phyloP scores from a whole-genome alignment of 2,797 vertebrate genomes.

The Morelia viridis region DNA sequence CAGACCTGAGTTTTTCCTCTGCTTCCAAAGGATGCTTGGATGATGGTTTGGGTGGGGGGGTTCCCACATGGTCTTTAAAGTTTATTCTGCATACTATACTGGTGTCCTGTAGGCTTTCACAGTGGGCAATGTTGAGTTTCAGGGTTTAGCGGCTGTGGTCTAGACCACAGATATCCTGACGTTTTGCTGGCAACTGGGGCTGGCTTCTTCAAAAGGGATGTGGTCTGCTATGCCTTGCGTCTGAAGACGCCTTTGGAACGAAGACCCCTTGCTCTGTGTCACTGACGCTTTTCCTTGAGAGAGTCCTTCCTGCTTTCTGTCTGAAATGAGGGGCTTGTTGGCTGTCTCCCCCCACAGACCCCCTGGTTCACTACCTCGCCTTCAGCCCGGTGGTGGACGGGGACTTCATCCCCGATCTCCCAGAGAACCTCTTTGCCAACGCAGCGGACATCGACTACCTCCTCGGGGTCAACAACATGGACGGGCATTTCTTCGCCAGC shows the following conservation, averaged over 20 bases:
- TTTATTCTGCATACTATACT: too few relatives aligned
- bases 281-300: background rate
- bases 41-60: too few relatives aligned
- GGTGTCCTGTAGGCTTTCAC: too few relatives aligned
- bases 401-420: constrained; percentile 86
- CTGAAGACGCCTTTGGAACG: background rate
- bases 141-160: too few relatives aligned
- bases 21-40: background rate
- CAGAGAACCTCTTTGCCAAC: constrained; percentile 82
- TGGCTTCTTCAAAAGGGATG: background rate
- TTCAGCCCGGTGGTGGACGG: constrained; percentile 85
- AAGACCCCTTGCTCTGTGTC: too few relatives aligned
- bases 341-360: constrained; percentile 68
- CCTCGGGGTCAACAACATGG: constrained; percentile 87
- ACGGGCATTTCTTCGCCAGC: constrained; percentile 84
- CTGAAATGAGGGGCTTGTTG: background rate
- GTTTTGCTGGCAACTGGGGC: background rate
- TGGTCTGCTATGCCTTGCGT: background rate
- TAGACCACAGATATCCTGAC: too few relatives aligned
- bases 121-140: too few relatives aligned
- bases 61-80: too few relatives aligned
- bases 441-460: constrained; percentile 86
- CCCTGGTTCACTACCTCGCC: constrained; percentile 76
- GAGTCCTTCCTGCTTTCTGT: background rate
- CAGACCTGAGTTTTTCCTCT: background rate